Evolutionary conservation across 2,113 vertebrate genomes (phyloP).

Genomic region (Ochotona princeps): DNA sequence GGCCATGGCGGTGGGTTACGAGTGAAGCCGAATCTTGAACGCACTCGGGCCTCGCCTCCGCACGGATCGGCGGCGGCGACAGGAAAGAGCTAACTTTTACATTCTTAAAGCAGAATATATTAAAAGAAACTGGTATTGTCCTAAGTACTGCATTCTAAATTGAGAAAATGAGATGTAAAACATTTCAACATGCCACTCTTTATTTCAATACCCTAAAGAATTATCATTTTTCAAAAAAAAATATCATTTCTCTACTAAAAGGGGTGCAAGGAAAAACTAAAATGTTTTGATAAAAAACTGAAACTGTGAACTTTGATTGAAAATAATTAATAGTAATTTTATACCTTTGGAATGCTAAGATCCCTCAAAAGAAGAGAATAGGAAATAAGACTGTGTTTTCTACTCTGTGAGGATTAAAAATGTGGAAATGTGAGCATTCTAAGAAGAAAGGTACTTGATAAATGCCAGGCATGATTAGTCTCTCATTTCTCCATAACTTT

Average conservation of each 20-base stretch:
- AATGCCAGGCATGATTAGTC: not conserved
- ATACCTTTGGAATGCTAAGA: slow-evolving; percentile 18
- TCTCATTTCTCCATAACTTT: slow-evolving; percentile 2
- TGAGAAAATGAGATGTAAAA: not conserved
- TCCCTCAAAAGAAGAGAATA: not conserved
- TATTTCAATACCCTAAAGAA: not conserved
- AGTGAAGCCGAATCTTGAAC: too few species aligned
- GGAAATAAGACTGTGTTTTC: slow-evolving; percentile 52
- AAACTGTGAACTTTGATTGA: not conserved
- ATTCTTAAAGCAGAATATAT: not conserved
- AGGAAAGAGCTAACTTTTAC: too few species aligned
- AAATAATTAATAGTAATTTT: not conserved
- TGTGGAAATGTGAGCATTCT: slow-evolving; percentile 26
- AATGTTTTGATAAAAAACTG: slow-evolving; percentile 28
- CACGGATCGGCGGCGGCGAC: too few species aligned
- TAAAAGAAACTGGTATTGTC: not conserved
- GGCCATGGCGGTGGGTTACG: too few species aligned
- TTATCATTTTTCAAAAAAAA: not conserved
- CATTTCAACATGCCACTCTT: not conserved
- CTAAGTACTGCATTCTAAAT: not conserved
- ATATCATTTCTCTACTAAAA: not conserved
- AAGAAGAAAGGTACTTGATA: slow-evolving; percentile 51
- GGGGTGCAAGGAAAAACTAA: slow-evolving; percentile 8
- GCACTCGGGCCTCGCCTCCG: too few species aligned
- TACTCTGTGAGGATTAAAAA: slow-evolving; percentile 28